Evolutionary conservation across 2,888 invertebrate genomes (phyloP), one percentile per base, ranked within the genome.

Genomic region (Sthenelais limicola): DNA sequence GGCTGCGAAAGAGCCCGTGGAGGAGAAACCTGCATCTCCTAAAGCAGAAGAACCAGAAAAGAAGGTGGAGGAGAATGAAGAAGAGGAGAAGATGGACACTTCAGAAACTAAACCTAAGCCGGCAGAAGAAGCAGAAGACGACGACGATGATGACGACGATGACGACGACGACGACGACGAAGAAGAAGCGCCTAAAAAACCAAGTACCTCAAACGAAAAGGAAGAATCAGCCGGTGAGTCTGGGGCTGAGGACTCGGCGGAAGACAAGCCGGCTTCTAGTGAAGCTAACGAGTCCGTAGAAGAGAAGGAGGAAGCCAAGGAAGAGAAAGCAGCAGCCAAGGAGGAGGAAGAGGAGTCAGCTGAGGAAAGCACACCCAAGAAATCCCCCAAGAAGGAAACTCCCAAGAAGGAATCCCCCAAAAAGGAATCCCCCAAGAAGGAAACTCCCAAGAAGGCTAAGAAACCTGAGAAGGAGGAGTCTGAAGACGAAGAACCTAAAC

Each of bases 401-500:
- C 30, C 24, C 62, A 49, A 28, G 56, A 18, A 58, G 35, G 62
- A 30, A 38, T 12, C 38, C 49, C 47, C 49, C 48, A 69, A 62
- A 7, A 51, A 71, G 51, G 71, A 67, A 67, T 52, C 35, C 5
- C 38, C 43, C 24, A 35, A 33, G 12, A 54, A 72, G n/a, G 47
- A 26, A 30, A n/a, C 73, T 9, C 49, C 38, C 15, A 54, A 35
- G 18, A 71, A 71, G 32, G 68, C 70, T 0, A 35, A 68, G 38
- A 52, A 67, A 43, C 54, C 26, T 26, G 43, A 38, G 24, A 33
- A 72, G 68, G 56, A 74, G 30, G 49, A 49, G 0, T 24, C 26
- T 7, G 67, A 67, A 12, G 72, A 72, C 26, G 71, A 71, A 26
- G 72, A 72, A 24, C 51, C 51, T 0, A 66, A 72, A 67, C 35